Evolutionary conservation across 2,888 invertebrate genomes (phyloP).

Genomic region (Lissocephala sabroskyi): DNA sequence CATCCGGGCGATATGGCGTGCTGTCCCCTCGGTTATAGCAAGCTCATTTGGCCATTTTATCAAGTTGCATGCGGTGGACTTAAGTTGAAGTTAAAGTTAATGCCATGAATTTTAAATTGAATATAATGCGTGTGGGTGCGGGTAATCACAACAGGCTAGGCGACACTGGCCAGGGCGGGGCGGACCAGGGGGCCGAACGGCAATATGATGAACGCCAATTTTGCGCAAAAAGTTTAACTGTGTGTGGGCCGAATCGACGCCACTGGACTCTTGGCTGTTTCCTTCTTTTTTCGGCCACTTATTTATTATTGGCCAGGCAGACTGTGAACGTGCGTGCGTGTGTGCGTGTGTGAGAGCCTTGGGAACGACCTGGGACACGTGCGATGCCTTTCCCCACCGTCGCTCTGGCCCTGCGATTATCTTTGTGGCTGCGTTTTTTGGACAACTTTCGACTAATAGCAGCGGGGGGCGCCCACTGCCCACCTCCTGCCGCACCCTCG

Average conservation of each 20-base stretch:
- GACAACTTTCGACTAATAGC: conserved; percentile 32
- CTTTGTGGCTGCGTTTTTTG: not conserved
- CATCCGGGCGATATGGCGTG: conserved; percentile 17
- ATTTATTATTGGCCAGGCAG: conserved; percentile 53
- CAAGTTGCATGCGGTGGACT: conserved; percentile 61
- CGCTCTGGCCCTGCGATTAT: conserved; percentile 10
- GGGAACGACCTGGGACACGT: not conserved
- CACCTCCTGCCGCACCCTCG: too few species aligned
- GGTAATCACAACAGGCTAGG: conserved; percentile 2
- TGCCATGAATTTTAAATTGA: conserved; percentile 63
- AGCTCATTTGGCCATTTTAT: conserved; percentile 41
- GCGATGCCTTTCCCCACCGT: conserved; percentile 1
- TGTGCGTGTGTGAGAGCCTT: conserved; percentile 15
- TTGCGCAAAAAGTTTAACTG: conserved; percentile 49
- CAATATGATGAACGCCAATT: conserved; percentile 33
- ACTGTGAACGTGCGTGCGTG: conserved; percentile 20
- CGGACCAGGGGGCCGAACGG: too few species aligned
- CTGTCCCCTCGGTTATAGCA: too few species aligned
- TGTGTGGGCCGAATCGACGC: conserved; percentile 45
- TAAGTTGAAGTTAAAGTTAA: conserved; percentile 61
- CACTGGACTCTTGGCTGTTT: conserved; percentile 49
- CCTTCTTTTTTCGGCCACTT: conserved; percentile 60
- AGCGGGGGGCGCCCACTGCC: conserved; percentile 19
- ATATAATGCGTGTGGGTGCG: conserved; percentile 50
- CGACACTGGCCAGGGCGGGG: not conserved